Base-by-base conservation (phyloP, 2,888 invertebrate species). In the Mimachlamys varia region DNA sequence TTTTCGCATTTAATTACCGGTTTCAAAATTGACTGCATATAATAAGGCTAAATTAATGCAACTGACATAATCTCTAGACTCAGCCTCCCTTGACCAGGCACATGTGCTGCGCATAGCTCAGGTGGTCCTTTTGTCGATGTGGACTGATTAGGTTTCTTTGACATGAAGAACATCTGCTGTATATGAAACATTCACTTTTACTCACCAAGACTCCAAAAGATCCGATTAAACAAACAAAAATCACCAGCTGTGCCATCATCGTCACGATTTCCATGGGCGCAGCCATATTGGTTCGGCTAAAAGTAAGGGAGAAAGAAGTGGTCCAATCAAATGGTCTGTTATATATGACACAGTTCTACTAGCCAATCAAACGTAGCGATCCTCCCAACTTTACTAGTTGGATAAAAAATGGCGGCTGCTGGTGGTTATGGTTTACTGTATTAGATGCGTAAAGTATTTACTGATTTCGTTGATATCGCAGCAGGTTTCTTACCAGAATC, bases 241-340 rank as follows among this genome's bases (percentile, higher is more conserved):
- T 89, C 38, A 76, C 50, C 50, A 88, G 87, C 88, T 50, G 19
- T 58, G 62, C 27, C 76, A 58, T 49, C 76, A 76, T 33, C 33
- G 0, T 76, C 76, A 33, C 33, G 15, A 33, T 76, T 17, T 89
- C 88, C 89, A 92, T 91, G 95, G 94, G 94, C 93, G 95, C 95
- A 93, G 94, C 93, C 95, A 95, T 95, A 88, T 94, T 95, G 88
- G 50, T 76, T 90, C 88, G 91, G 90, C 90, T 91, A 87, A 91
- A 88, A 49, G n/a, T 88, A 27, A 88, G 19, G 88, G 55, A 27
- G 89, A 76, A 33, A 33, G 89, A 33, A 17, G 17, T 37, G 76
- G 90, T 89, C 92, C 92, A 92, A 90, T 92, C 49, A 44, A 89
- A 88, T 27, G 76, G 62, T 7, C 55, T 88, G 44, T 92, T 76